phyloP scores from a whole-genome alignment of 2,797 vertebrate genomes.

The Chiloscyllium punctatum region DNA sequence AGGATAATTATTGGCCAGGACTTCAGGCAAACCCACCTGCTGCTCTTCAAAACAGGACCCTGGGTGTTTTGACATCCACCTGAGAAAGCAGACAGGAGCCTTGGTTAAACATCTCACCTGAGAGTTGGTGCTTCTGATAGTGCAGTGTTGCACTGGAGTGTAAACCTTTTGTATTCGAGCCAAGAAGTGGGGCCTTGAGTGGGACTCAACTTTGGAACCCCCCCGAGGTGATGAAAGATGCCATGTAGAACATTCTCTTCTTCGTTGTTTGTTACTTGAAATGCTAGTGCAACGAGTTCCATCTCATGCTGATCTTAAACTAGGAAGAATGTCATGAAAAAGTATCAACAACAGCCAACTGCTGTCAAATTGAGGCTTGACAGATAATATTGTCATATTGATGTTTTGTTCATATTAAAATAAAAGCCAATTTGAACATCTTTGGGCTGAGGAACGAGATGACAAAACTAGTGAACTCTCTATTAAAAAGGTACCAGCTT shows the following conservation, averaged over 20 bases:
- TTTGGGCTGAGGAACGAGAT: not conserved
- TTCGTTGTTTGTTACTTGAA: not conserved
- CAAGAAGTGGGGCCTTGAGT: not conserved
- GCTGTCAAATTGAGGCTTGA: not conserved
- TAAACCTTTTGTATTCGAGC: not conserved
- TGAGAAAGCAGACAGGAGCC: too few relatives aligned
- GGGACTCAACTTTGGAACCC: not conserved
- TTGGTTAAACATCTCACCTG: too few relatives aligned
- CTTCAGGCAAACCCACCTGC: too few relatives aligned
- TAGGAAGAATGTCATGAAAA: not conserved
- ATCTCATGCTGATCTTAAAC: not conserved
- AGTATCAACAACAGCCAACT: not conserved
- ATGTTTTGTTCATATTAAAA: slow-evolving; percentile 24
- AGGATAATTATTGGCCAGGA: too few relatives aligned
- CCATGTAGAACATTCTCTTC: not conserved
- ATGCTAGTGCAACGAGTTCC: not conserved
- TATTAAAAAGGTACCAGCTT: not conserved
- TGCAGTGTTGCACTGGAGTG: too few relatives aligned
- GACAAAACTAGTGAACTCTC: not conserved
- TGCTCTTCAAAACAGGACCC: not conserved
- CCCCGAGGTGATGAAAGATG: not conserved
- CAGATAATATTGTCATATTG: not conserved
- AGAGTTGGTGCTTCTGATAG: too few relatives aligned
- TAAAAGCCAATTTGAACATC: not conserved
- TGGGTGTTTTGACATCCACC: too few relatives aligned